These are phyloP conservation scores for Pocota personata DNA, from an alignment of 2,888 invertebrate species.

Conservation along the genomic window DNA sequence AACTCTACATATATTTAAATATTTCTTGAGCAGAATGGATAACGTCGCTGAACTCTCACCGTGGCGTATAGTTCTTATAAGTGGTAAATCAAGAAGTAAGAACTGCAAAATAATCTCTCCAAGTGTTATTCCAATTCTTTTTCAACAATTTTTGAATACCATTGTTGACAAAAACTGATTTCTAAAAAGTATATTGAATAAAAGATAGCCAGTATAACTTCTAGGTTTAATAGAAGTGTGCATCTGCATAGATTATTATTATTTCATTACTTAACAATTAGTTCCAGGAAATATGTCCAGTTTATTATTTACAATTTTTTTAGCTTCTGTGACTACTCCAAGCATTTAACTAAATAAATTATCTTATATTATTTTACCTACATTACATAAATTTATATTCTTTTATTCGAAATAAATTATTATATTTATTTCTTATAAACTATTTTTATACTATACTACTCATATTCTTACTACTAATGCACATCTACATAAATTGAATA, in stretches of 20 bases:
- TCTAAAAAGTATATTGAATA: too few relatives aligned
- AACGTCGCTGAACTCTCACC: too few relatives aligned
- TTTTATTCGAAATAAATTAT: not conserved
- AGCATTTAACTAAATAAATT: not conserved
- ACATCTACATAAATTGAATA: constrained; percentile 38
- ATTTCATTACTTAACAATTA: not conserved
- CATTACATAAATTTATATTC: not conserved
- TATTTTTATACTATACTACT: not conserved
- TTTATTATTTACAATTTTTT: not conserved
- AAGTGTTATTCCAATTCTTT: too few relatives aligned
- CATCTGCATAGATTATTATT: not conserved
- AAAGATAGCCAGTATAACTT: too few relatives aligned
- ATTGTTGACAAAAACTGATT: too few relatives aligned
- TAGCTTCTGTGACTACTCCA: not conserved
- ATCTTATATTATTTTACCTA: not conserved
- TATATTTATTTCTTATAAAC: not conserved
- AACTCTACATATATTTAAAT: too few relatives aligned
- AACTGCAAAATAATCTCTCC: too few relatives aligned
- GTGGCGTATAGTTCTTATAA: too few relatives aligned
- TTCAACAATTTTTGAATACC: too few relatives aligned
- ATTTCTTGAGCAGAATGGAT: too few relatives aligned
- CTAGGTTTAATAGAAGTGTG: not conserved
- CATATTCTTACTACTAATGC: not conserved
- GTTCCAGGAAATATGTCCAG: not conserved
- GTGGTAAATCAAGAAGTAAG: too few relatives aligned